Percentiles rank a stretch among this genome's conserved stretches.
Conservation (phyloP, 2,888 invertebrate genomes). For the Mactromeris polynyma region DNA sequence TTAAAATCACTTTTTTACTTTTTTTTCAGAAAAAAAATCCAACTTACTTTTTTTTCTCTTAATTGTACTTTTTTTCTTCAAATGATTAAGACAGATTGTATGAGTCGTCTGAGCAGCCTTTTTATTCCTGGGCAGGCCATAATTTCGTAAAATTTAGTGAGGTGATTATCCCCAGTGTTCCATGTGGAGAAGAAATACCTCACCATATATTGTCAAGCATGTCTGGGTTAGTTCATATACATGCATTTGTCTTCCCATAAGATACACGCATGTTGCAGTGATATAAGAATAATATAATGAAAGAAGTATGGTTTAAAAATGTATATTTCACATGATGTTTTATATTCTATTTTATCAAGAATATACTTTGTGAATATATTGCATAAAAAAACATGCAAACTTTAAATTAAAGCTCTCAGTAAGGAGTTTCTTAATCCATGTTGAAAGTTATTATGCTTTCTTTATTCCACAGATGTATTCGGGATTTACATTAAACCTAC, state of each 20-base stretch:
- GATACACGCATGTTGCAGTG: not conserved
- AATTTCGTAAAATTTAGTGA: not conserved
- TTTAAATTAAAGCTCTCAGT: not conserved
- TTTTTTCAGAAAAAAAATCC: not conserved
- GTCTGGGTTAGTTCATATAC: not conserved
- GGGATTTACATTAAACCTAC: conserved; percentile 18
- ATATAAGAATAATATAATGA: not conserved
- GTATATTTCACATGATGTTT: not conserved
- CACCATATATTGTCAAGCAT: not conserved
- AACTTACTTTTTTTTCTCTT: not conserved
- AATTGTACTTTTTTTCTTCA: not conserved
- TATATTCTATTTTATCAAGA: not conserved
- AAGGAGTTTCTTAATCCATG: conserved; percentile 13
- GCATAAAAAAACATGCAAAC: not conserved
- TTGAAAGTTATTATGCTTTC: conserved; percentile 10
- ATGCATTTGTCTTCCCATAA: conserved; percentile 4
- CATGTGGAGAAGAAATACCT: conserved; percentile 6
- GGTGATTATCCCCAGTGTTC: not conserved
- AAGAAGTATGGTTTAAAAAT: conserved; percentile 8
- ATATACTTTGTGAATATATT: not conserved
- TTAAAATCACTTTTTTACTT: not conserved
- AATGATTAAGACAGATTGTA: conserved; percentile 2
- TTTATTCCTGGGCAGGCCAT: conserved; percentile 4
- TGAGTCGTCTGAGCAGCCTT: not conserved
- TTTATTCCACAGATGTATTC: not conserved